phyloP scores from a whole-genome alignment of 2,797 vertebrate genomes.

The Danio jaintianensis region DNA sequence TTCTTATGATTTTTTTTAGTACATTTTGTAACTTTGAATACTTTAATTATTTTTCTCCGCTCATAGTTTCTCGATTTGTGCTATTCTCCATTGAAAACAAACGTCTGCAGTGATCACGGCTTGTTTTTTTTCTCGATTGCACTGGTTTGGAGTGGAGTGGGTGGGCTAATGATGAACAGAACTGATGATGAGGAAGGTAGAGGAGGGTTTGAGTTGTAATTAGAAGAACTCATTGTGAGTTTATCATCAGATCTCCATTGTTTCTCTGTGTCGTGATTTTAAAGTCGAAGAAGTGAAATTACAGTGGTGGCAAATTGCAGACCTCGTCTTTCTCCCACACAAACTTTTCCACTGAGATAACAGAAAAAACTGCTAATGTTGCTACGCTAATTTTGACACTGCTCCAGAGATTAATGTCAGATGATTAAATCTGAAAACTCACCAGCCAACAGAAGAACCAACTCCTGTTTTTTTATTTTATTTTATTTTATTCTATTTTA shows the following conservation, averaged over 20 bases:
- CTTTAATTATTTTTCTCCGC: too few species aligned
- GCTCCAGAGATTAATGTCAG: conserved; percentile 31
- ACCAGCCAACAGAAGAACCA: not conserved
- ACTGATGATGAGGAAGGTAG: conserved; percentile 53
- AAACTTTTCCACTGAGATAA: conserved; percentile 37
- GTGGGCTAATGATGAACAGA: conserved; percentile 49
- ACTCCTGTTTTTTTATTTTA: too few species aligned
- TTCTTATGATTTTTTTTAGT: not conserved
- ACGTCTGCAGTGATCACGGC: not conserved
- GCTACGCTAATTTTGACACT: not conserved
- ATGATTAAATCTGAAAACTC: conserved; percentile 31
- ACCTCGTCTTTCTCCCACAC: conserved; percentile 30
- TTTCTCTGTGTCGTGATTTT: conserved; percentile 8
- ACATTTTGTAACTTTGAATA: too few species aligned
- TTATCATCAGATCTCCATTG: conserved; percentile 12
- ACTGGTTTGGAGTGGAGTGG: not conserved
- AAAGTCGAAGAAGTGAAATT: conserved; percentile 32
- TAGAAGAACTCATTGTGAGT: conserved; percentile 22
- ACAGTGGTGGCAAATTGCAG: conserved; percentile 34
- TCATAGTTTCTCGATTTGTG: not conserved
- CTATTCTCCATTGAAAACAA: conserved; percentile 2
- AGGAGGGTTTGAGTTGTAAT: conserved; percentile 30
- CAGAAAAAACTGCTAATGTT: conserved; percentile 1
- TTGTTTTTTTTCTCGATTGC: not conserved
- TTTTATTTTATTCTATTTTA: not conserved